These are phyloP conservation scores for Poeciliopsis occidentalis DNA, from an alignment of 2,113 vertebrate genomes.

Conservation along the genomic window DNA sequence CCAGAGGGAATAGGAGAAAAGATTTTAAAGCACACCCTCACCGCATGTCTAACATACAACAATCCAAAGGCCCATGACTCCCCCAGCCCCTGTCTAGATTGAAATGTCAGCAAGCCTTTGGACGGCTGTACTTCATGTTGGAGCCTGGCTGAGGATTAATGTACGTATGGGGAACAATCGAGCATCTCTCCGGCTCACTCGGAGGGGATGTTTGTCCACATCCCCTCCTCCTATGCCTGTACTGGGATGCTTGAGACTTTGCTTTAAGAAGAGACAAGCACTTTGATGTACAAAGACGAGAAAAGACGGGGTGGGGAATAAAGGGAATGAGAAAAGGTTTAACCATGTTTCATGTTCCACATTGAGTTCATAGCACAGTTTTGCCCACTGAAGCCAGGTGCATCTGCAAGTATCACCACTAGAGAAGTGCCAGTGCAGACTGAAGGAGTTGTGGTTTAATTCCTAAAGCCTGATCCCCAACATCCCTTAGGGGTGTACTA, in stretches of 20 bases:
- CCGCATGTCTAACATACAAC: constrained; percentile 21
- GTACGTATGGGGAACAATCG: constrained; percentile 64
- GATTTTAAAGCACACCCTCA: constrained; percentile 45
- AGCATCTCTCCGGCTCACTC: constrained; percentile 22
- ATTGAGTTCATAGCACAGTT: constrained; percentile 20
- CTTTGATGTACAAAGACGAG: constrained; percentile 61
- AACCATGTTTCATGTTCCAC: constrained; percentile 51
- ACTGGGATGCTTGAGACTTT: constrained; percentile 31
- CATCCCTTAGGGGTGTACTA: constrained; percentile 17
- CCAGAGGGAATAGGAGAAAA: constrained; percentile 34
- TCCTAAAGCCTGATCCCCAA: neutral
- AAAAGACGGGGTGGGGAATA: constrained; percentile 21
- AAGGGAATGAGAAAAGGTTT: constrained; percentile 25
- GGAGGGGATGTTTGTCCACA: constrained; percentile 32
- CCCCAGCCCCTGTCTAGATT: constrained; percentile 43
- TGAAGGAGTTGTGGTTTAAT: constrained; percentile 33
- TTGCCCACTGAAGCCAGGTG: constrained; percentile 18
- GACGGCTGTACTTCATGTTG: constrained; percentile 9
- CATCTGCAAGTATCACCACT: constrained; percentile 34
- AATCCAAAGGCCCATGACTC: constrained; percentile 20
- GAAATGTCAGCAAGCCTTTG: constrained; percentile 58
- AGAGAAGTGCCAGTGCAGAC: constrained; percentile 30
- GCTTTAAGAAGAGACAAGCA: constrained; percentile 25
- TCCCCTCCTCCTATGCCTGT: constrained; percentile 36
- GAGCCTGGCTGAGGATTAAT: constrained; percentile 59